Evolutionary conservation across 2,888 invertebrate species (phyloP).

Genomic region (Smittia sp.): DNA sequence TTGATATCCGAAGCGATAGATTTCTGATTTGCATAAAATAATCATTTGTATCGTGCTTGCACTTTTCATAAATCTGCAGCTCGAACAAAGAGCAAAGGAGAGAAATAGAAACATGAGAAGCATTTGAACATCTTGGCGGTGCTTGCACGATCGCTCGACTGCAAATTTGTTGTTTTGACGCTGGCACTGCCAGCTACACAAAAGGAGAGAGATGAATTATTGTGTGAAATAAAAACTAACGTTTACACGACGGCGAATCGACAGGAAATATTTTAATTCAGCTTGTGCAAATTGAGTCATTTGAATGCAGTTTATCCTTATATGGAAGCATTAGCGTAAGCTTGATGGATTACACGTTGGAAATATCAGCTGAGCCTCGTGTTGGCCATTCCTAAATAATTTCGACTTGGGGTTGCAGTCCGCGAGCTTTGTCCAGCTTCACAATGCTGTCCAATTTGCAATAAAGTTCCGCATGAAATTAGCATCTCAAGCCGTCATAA

Average conservation of each 20-base stretch:
- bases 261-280: slow-evolving; percentile 39
- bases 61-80: slow-evolving; percentile 4
- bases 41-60: background rate
- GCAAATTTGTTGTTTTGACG: background rate
- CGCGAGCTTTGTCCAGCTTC: background rate
- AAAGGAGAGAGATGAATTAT: slow-evolving; percentile 21
- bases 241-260: slow-evolving; percentile 31
- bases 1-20: background rate
- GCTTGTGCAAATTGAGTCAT: slow-evolving; percentile 37
- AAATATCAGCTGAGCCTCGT: background rate
- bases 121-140: background rate
- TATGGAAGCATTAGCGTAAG: background rate
- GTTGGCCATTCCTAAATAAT: background rate
- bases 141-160: background rate
- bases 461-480: slow-evolving; percentile 10
- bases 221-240: slow-evolving; percentile 26
- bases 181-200: background rate
- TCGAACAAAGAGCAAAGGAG: background rate
- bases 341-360: background rate
- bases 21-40: slow-evolving; percentile 13
- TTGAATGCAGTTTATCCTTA: background rate
- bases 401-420: background rate
- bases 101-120: background rate
- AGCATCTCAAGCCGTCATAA: background rate
- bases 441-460: slow-evolving; percentile 8